Evolutionary conservation across 2,797 vertebrate genomes (phyloP), one percentile per base, ranked within the genome.

Genomic region (Sebastes oblongus): DNA sequence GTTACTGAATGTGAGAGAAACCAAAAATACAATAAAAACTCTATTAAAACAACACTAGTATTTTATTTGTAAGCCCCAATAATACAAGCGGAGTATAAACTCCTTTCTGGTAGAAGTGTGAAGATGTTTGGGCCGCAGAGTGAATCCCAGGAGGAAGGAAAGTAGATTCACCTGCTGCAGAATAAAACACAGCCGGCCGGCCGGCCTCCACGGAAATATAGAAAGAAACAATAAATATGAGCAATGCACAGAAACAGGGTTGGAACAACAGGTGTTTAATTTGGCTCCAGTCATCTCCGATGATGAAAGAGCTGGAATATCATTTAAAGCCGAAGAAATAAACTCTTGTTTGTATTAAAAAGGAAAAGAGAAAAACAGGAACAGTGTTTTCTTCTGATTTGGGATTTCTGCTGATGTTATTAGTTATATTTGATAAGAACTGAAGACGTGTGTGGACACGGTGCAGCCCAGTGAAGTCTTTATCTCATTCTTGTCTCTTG

Each of bases 251-350:
- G 60, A 50, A 79, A 78, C 52, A 7, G 60, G 2, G 30, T 16
- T 8, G 6, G 20, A 78, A 76, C 87, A 86, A 86, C 87, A 88
- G 85, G 88, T 88, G 81, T 88, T 89, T 90, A 81, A 91, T 91
- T 88, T 82, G 7, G 68, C 62, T 69, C 16, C 77, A 59, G 78
- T 82, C 80, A 59, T 32, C n/a, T 69, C 3, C 1, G 27, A 67
- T 75, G 85, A 90, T 81, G 58, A 81, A 88, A 13, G 67, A 84
- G 75, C 73, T 0, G 13, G 77, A 81, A 82, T 78, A 77, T 68
- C 8, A 39, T 72, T 81, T 71, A 36, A 27, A 11, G 32, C 42
- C 1, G 18, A 18, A 13, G 72, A 74, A 78, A 66, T 54, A n/a
- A 76, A 78, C 54, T 16, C 24, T 4, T 36, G 66, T 75, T 84